Conservation (phyloP, 2,797 vertebrate genomes). For the Antennarius maculatus region DNA sequence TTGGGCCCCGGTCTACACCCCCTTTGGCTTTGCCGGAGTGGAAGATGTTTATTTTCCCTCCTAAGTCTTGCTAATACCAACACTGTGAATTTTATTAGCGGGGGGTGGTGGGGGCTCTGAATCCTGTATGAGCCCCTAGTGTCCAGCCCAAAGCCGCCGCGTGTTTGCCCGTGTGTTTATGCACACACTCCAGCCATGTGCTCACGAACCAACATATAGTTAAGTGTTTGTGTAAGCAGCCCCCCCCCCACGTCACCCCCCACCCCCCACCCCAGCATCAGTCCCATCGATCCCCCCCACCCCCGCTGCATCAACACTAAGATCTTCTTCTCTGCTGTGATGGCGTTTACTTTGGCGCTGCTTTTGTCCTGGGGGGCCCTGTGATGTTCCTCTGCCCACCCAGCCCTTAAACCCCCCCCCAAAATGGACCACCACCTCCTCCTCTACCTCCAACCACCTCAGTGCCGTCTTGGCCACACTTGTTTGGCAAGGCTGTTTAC, state of each 20-base stretch:
- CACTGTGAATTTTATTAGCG: conserved; percentile 77
- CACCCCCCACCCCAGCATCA: conserved; percentile 44
- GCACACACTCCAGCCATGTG: conserved; percentile 63
- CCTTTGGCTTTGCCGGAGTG: conserved; percentile 27
- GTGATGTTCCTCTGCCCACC: conserved; percentile 67
- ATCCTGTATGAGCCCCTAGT: conserved; percentile 60
- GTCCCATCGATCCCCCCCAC: conserved; percentile 36
- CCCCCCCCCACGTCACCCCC: conserved; percentile 8
- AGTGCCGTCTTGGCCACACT: conserved; percentile 62
- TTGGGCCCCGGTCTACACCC: conserved; percentile 25
- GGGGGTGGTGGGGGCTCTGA: conserved; percentile 27
- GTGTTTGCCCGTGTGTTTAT: conserved; percentile 66
- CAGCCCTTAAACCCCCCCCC: conserved; percentile 61
- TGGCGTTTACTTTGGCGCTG: conserved; percentile 84
- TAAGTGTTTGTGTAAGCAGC: conserved; percentile 74
- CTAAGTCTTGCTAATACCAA: conserved; percentile 71
- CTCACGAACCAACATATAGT: conserved; percentile 70
- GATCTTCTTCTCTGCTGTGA: conserved; percentile 63
- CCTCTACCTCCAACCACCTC: conserved; percentile 56
- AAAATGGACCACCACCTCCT: conserved; percentile 10
- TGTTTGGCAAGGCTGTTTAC: conserved; percentile 75
- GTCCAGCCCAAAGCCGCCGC: conserved; percentile 53
- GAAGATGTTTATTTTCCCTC: conserved; percentile 73
- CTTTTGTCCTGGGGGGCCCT: conserved; percentile 77
- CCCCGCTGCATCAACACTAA: conserved; percentile 57